phyloP scores from a whole-genome alignment of 2,888 invertebrate genomes.

The Aspidiotus rigidus region DNA sequence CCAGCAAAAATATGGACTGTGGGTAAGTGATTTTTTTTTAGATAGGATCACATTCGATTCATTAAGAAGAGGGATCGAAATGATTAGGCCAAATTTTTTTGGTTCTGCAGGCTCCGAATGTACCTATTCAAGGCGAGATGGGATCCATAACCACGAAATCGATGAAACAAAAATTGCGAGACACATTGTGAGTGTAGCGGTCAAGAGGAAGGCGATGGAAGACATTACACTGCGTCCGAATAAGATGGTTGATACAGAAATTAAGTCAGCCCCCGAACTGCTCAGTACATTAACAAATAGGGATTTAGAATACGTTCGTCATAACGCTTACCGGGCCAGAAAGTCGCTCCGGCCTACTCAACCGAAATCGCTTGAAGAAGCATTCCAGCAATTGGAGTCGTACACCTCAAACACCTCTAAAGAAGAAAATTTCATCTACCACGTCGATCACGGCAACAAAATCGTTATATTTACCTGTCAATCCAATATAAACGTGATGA shows the following conservation, averaged over 20 bases:
- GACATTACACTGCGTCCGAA: background rate
- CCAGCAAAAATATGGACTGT: background rate
- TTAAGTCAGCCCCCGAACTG: background rate
- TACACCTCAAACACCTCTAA: background rate
- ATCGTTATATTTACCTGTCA: background rate
- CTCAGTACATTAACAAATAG: background rate
- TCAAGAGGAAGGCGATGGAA: background rate
- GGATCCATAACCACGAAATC: background rate
- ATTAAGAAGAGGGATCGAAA: background rate
- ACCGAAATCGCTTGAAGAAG: background rate
- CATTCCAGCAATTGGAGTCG: background rate
- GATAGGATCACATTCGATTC: background rate
- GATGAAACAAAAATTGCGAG: background rate
- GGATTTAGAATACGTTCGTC: background rate
- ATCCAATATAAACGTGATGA: background rate
- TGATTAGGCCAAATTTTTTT: background rate
- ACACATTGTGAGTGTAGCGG: background rate
- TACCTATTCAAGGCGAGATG: background rate
- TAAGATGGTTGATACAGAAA: background rate
- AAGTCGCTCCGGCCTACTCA: background rate
- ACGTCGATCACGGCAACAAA: background rate
- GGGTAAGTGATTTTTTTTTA: background rate
- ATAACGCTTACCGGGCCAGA: background rate
- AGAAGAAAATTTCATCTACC: background rate
- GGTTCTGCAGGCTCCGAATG: background rate